Conservation (phyloP, 2,797 vertebrate genomes). For the Gymnoscopelus braueri region DNA sequence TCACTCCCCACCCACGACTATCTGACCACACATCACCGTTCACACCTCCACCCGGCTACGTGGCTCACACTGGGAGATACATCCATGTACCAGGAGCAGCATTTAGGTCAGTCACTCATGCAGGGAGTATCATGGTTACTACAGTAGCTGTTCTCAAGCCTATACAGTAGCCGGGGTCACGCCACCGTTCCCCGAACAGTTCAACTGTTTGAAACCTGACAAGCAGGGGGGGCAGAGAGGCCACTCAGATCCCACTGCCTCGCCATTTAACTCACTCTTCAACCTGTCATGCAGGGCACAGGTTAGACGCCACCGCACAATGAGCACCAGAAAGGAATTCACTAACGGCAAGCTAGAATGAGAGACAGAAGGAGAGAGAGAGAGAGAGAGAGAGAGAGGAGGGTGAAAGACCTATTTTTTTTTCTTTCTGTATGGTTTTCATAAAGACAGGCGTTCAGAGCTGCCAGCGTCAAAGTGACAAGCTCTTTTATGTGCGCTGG, state of each 20-base stretch:
- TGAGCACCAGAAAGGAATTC: slow-evolving; percentile 38
- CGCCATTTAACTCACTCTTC: slow-evolving; percentile 49
- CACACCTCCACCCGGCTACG: too few relatives aligned
- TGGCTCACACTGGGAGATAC: neutral
- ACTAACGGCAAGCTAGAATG: slow-evolving; percentile 28
- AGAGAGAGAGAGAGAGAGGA: slow-evolving; percentile 64
- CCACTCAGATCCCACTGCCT: slow-evolving; percentile 16
- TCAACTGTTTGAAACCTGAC: slow-evolving; percentile 5
- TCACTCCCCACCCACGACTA: too few relatives aligned
- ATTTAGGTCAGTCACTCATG: slow-evolving; percentile 5
- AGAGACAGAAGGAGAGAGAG: slow-evolving; percentile 27
- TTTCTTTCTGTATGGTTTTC: slow-evolving; percentile 53
- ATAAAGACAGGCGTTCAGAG: slow-evolving; percentile 72
- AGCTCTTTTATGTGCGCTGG: slow-evolving; percentile 76
- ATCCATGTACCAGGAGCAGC: neutral
- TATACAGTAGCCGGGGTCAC: neutral
- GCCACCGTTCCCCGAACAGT: slow-evolving; percentile 1
- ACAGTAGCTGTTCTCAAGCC: slow-evolving; percentile 5
- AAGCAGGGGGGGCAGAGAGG: slow-evolving; percentile 12
- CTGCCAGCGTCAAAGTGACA: slow-evolving; percentile 80
- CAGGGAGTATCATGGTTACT: slow-evolving; percentile 1
- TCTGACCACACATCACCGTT: neutral
- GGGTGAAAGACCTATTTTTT: slow-evolving; percentile 59
- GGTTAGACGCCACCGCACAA: slow-evolving; percentile 46
- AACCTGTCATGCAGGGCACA: slow-evolving; percentile 58